These are phyloP conservation scores for Cisticola juncidis DNA, from an alignment of 2,113 vertebrate species.

Conservation along the genomic window DNA sequence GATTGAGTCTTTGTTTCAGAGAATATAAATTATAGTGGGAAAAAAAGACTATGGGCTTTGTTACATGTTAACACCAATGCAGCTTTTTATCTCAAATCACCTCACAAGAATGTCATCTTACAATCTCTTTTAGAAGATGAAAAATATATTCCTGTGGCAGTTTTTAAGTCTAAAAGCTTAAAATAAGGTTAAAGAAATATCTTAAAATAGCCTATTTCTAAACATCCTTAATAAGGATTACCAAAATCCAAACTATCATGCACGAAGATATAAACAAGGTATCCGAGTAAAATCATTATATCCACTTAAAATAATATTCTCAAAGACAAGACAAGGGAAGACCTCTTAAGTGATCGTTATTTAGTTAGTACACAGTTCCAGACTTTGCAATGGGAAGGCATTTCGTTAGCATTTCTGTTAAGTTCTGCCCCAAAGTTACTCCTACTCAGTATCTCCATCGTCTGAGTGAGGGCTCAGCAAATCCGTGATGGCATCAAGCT, in stretches of 20 bases:
- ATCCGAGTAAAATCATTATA: not conserved
- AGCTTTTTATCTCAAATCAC: not conserved
- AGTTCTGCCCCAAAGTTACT: not conserved
- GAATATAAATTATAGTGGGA: not conserved
- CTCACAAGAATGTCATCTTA: not conserved
- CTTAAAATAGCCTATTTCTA: not conserved
- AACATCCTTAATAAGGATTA: not conserved
- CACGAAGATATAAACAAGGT: not conserved
- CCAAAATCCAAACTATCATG: rapidly evolving
- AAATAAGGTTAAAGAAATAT: not conserved
- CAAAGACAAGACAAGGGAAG: not conserved
- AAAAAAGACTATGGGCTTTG: not conserved
- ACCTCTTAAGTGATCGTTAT: not conserved
- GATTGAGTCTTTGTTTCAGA: not conserved
- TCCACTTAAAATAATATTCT: not conserved
- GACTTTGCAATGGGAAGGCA: not conserved
- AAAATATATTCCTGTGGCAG: not conserved
- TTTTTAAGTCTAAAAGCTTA: not conserved
- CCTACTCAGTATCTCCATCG: rapidly evolving
- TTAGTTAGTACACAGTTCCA: not conserved
- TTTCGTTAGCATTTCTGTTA: not conserved
- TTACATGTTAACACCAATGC: not conserved
- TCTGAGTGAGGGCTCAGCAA: not conserved
- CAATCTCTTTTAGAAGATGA: not conserved
- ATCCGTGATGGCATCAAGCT: rapidly evolving